These are phyloP conservation scores for Listronotus oregonensis DNA, from an alignment of 1,140 invertebrate species.

Conservation along the genomic window DNA sequence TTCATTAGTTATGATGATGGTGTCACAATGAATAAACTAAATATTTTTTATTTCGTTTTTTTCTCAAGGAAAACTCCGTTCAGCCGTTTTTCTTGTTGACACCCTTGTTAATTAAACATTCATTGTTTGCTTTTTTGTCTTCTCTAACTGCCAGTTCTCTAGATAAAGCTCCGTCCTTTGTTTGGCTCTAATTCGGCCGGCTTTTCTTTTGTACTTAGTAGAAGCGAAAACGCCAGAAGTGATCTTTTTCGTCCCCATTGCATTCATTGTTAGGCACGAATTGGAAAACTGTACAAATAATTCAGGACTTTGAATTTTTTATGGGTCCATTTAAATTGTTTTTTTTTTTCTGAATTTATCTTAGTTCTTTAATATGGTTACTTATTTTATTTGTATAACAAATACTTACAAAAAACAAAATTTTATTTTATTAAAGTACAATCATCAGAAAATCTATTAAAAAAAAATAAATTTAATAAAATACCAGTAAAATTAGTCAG, in stretches of 20 bases:
- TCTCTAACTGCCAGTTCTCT: conserved; percentile 14
- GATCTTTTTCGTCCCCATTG: conserved; percentile 24
- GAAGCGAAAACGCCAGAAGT: conserved; percentile 22
- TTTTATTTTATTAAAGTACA: too few species aligned
- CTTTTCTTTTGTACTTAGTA: conserved; percentile 19
- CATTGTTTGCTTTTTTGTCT: conserved; percentile 24
- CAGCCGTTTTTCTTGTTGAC: conserved; percentile 25
- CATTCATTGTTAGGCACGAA: conserved; percentile 27
- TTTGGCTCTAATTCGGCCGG: conserved; percentile 23
- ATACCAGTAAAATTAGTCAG: too few species aligned
- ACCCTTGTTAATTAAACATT: conserved; percentile 32
- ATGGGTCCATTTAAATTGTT: background rate
- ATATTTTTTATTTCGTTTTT: background rate
- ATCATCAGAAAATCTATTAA: too few species aligned
- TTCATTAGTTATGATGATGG: too few species aligned
- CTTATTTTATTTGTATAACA: too few species aligned
- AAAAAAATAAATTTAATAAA: too few species aligned
- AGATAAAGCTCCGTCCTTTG: conserved; percentile 25
- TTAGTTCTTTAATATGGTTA: too few species aligned
- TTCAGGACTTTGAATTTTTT: conserved; percentile 13
- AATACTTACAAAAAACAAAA: too few species aligned
- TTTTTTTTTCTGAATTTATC: background rate
- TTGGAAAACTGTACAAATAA: conserved; percentile 25
- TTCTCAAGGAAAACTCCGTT: conserved; percentile 13
- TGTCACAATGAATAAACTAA: conserved; percentile 2